Evolutionary conservation across 2,888 invertebrate genomes (phyloP).

Genomic region (Apamea sordens): DNA sequence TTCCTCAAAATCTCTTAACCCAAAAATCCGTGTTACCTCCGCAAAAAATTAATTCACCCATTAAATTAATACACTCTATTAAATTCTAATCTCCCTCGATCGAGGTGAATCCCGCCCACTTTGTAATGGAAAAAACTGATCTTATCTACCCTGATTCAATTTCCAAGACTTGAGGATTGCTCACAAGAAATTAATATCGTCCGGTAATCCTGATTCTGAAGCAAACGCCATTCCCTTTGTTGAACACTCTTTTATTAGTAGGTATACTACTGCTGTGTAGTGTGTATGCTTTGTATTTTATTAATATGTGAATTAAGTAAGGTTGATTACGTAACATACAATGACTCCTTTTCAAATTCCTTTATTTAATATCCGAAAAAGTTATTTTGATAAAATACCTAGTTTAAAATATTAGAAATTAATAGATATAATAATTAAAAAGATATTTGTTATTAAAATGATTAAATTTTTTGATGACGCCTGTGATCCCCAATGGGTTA

Average conservation of each 20-base stretch:
- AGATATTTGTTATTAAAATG: too few relatives aligned
- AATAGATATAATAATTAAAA: too few relatives aligned
- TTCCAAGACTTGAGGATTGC: conserved; percentile 73
- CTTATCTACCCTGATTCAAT: conserved; percentile 77
- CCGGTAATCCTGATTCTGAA: conserved; percentile 66
- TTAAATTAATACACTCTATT: conserved; percentile 77
- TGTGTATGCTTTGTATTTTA: not conserved
- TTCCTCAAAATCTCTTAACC: conserved; percentile 40
- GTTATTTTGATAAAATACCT: too few relatives aligned
- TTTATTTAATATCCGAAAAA: too few relatives aligned
- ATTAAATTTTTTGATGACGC: not conserved
- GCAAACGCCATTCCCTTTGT: conserved; percentile 55
- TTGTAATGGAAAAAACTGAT: conserved; percentile 78
- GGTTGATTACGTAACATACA: not conserved
- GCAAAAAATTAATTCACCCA: conserved; percentile 75
- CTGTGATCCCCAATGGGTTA: not conserved
- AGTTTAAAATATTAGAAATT: too few relatives aligned
- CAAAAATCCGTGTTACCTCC: conserved; percentile 57
- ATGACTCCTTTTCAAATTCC: too few relatives aligned
- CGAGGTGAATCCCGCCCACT: conserved; percentile 68
- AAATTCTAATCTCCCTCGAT: conserved; percentile 73
- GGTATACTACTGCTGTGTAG: conserved; percentile 1
- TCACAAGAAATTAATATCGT: conserved; percentile 74
- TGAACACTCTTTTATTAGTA: conserved; percentile 30
- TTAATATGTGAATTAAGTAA: not conserved